phyloP scores from a whole-genome alignment of 2,797 vertebrate species.

The Choloepus didactylus region DNA sequence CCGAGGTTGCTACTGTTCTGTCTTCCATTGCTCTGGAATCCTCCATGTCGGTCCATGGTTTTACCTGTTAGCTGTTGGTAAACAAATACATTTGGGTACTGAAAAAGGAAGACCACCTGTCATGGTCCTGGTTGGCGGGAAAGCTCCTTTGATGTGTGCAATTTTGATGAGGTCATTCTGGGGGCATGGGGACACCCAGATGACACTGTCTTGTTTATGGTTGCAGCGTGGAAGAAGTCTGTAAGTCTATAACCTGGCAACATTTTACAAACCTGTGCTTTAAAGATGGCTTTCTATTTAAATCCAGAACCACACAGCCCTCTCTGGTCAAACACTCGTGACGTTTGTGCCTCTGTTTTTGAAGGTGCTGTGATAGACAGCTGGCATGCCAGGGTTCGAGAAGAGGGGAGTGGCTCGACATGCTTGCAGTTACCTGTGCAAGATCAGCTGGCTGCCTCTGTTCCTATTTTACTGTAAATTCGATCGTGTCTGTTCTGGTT shows the following conservation, averaged over 20 bases:
- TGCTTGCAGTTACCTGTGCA: slow-evolving; percentile 81
- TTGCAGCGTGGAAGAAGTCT: slow-evolving; percentile 77
- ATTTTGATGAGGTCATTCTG: slow-evolving; percentile 32
- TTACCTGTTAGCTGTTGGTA: slow-evolving; percentile 31
- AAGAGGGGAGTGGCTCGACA: slow-evolving; percentile 64
- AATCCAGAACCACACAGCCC: slow-evolving; percentile 85
- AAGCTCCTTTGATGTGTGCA: slow-evolving; percentile 42
- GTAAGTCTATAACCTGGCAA: slow-evolving; percentile 78
- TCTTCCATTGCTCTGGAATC: slow-evolving; percentile 53
- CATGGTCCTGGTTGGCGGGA: not conserved
- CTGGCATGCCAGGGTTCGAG: slow-evolving; percentile 53
- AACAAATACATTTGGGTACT: not conserved
- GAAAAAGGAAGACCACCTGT: not conserved
- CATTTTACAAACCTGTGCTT: slow-evolving; percentile 70
- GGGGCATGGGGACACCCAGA: slow-evolving; percentile 75
- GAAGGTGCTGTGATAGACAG: slow-evolving; percentile 86
- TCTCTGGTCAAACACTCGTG: slow-evolving; percentile 83
- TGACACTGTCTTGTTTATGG: slow-evolving; percentile 72
- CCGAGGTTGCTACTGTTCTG: not conserved
- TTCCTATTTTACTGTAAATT: slow-evolving; percentile 80
- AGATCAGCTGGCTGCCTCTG: slow-evolving; percentile 79
- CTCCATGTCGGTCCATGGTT: not conserved
- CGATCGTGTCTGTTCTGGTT: slow-evolving; percentile 72
- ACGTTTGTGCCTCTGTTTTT: slow-evolving; percentile 86
- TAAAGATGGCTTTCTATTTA: slow-evolving; percentile 84